Percentiles rank a stretch among this genome's conserved stretches.
These are phyloP conservation scores for Eptesicus fuscus DNA, from an alignment of 2,113 vertebrate genomes.

Conservation along the genomic window DNA sequence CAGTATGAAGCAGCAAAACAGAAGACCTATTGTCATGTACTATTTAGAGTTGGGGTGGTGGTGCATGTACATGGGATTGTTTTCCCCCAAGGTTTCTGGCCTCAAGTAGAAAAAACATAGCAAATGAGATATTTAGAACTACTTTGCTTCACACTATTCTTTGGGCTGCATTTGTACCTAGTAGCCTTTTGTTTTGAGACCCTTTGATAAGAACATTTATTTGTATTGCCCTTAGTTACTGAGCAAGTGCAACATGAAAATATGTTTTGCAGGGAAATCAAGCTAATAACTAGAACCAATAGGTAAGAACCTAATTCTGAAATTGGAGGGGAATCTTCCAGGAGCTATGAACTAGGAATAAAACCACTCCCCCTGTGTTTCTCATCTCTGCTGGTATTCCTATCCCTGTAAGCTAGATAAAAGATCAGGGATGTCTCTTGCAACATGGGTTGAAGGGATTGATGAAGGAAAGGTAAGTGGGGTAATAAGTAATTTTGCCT, in stretches of 20 bases:
- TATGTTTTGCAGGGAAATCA: neutral
- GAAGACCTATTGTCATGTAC: neutral
- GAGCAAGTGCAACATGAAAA: neutral
- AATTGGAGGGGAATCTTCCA: neutral
- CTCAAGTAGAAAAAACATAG: neutral
- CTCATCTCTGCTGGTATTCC: neutral
- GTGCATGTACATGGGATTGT: neutral
- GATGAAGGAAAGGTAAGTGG: neutral
- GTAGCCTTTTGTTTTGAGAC: neutral
- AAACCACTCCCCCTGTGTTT: neutral
- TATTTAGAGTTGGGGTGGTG: neutral
- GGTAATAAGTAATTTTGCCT: neutral
- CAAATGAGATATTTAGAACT: neutral
- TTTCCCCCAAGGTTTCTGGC: neutral
- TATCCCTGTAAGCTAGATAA: neutral
- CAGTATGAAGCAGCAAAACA: neutral
- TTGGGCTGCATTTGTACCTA: neutral
- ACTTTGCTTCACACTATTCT: neutral
- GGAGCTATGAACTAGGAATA: neutral
- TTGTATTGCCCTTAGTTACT: neutral
- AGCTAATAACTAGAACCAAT: neutral
- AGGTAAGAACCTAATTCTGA: neutral
- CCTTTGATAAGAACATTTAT: neutral
- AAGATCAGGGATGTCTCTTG: neutral
- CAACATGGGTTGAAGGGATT: neutral